These are phyloP conservation scores for Brenthis hecate DNA, from an alignment of 2,888 invertebrate genomes.

Conservation along the genomic window DNA sequence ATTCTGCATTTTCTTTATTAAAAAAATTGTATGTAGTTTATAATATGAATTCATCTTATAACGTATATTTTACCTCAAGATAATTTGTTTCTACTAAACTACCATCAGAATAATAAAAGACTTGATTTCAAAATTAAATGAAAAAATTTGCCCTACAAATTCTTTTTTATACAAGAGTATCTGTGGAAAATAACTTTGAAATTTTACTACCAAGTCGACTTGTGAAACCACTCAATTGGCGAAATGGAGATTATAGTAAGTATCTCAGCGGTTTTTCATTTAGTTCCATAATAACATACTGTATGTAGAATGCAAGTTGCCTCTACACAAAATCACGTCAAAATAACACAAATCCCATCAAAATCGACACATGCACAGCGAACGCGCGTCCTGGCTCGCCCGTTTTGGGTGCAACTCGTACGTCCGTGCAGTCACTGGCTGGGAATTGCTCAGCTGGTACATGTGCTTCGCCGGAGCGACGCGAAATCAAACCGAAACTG, in stretches of 20 bases:
- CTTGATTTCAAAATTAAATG: too few relatives aligned
- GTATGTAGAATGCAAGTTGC: not conserved
- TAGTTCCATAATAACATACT: not conserved
- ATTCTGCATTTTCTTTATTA: not conserved
- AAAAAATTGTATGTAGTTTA: too few relatives aligned
- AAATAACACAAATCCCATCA: constrained; percentile 26
- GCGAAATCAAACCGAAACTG: constrained; percentile 47
- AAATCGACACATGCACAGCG: constrained; percentile 51
- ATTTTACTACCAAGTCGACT: constrained; percentile 1
- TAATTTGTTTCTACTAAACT: too few relatives aligned
- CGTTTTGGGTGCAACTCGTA: constrained; percentile 47
- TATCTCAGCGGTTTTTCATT: constrained; percentile 26
- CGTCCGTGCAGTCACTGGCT: constrained; percentile 53
- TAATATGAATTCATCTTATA: not conserved
- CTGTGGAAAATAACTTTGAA: constrained; percentile 3
- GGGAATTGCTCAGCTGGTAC: constrained; percentile 47
- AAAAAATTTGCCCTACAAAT: too few relatives aligned
- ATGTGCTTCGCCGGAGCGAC: constrained; percentile 45
- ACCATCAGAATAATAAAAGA: too few relatives aligned
- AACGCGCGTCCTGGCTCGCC: constrained; percentile 68
- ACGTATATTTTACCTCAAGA: not conserved
- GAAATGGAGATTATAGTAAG: constrained; percentile 26
- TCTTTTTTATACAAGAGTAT: not conserved
- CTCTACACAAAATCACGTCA: constrained; percentile 25
- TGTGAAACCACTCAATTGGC: constrained; percentile 2